A percentile compares a stretch with the other conserved stretches of the same genome.
Evolutionary conservation across 2,113 vertebrate species (phyloP).

Genomic region (Cynocephalus volans): DNA sequence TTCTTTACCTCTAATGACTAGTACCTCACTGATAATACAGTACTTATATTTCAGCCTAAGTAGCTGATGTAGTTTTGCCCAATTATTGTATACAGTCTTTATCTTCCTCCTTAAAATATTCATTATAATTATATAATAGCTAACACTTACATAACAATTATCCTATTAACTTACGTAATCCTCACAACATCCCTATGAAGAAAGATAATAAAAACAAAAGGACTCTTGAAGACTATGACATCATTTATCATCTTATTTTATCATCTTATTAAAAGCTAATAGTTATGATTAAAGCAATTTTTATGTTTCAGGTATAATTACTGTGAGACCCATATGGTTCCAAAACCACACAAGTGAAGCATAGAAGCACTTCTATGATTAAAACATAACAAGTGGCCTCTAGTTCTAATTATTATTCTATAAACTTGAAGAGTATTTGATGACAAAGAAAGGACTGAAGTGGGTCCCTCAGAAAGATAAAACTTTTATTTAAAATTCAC

Average conservation of each 20-base stretch:
- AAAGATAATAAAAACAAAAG: background rate
- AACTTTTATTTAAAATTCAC: too few species aligned
- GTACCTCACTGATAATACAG: background rate
- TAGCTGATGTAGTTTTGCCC: background rate
- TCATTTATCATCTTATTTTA: background rate
- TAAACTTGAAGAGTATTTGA: background rate
- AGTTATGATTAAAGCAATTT: background rate
- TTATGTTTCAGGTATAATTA: background rate
- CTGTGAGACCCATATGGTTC: too few species aligned
- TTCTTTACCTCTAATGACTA: background rate
- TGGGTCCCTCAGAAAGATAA: too few species aligned
- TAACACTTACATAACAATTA: background rate
- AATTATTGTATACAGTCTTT: background rate
- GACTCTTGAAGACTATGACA: background rate
- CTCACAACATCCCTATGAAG: background rate
- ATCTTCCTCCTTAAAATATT: background rate
- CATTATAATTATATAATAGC: background rate
- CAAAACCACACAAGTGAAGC: background rate
- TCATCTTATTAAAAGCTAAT: background rate
- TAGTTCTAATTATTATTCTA: background rate
- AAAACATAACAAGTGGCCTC: background rate
- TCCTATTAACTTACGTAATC: background rate
- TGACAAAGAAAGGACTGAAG: too few species aligned
- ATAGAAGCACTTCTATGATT: background rate
- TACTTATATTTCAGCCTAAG: background rate